A percentile compares a stretch with the other conserved stretches of the same genome.
phyloP scores from a whole-genome alignment of 2,113 vertebrate genomes.

The Peucedramus taeniatus region DNA sequence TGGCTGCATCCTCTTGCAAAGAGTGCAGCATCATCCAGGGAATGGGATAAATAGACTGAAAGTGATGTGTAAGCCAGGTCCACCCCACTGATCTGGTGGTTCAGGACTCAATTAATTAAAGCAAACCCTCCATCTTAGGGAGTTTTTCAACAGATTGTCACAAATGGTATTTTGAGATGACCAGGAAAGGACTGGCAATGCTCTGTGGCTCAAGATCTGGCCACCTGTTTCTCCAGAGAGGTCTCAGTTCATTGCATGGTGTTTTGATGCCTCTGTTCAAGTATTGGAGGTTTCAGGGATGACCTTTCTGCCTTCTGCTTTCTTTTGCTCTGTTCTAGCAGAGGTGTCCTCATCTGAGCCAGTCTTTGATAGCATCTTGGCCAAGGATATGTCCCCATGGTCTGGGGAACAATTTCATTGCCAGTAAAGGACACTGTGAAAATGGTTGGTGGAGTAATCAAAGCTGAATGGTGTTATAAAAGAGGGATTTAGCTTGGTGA shows the following conservation, averaged over 20 bases:
- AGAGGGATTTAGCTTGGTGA: background rate
- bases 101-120: background rate
- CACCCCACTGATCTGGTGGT: background rate
- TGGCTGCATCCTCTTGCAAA: background rate
- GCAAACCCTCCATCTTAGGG: background rate
- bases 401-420: background rate
- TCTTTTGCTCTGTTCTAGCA: background rate
- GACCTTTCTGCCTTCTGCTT: background rate
- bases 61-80: background rate
- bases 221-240: background rate
- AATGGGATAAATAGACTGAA: background rate
- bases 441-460: background rate
- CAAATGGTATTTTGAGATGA: background rate
- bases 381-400: background rate
- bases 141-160: background rate
- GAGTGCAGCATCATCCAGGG: background rate
- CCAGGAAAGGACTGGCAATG: background rate
- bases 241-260: background rate
- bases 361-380: background rate
- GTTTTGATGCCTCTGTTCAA: background rate
- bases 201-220: background rate
- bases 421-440: background rate
- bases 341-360: background rate
- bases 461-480: background rate
- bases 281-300: background rate